phyloP scores from a whole-genome alignment of 2,888 invertebrate genomes.

The Tanypteryx hageni region DNA sequence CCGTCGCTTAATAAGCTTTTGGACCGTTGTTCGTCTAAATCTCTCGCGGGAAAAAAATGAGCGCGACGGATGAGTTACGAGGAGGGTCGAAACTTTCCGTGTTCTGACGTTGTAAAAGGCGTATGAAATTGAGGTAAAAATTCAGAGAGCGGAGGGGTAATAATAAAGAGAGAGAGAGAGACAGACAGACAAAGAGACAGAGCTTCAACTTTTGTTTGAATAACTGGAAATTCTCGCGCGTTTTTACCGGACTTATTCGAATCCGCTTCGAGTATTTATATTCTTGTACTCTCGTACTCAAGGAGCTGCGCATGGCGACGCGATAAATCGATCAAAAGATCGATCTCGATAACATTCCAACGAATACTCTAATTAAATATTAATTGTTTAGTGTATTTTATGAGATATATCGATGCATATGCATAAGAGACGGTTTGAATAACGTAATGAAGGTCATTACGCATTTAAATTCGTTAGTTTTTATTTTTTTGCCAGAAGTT shows the following conservation, averaged over 20 bases:
- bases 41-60: not conserved
- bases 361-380: not conserved
- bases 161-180: not conserved
- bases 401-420: no score
- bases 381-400: no score
- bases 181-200: not conserved
- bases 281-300: not conserved
- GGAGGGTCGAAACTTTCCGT: not conserved
- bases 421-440: no score
- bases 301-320: not conserved
- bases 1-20: not conserved
- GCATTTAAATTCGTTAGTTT: no score
- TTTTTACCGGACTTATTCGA: not conserved
- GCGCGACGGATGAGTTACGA: not conserved
- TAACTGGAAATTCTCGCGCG: not conserved
- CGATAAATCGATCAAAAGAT: not conserved
- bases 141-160: not conserved
- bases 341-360: not conserved
- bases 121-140: not conserved
- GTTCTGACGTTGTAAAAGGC: not conserved
- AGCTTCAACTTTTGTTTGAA: not conserved
- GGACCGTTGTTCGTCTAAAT: not conserved
- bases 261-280: not conserved
- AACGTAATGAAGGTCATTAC: no score
- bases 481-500: no score